Evolutionary conservation across 1,140 invertebrate species (phyloP).

Genomic region (Xylocopa sonorina): DNA sequence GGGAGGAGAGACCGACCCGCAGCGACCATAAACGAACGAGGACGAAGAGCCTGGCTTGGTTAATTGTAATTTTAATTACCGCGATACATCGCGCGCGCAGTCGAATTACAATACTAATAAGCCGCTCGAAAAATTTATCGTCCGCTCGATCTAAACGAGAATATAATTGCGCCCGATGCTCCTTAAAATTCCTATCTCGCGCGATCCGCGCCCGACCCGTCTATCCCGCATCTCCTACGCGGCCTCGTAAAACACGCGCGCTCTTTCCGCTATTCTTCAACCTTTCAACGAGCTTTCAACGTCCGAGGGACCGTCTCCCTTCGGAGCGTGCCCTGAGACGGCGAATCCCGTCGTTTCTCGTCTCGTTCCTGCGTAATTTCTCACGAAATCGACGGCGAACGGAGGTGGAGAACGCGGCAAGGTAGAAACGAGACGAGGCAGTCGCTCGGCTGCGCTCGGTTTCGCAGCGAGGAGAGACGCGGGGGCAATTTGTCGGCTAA

Average conservation of each 20-base stretch:
- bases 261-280: not conserved
- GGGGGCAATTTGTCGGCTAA: slow-evolving; percentile 58
- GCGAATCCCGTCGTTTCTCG: not conserved
- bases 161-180: slow-evolving; percentile 15
- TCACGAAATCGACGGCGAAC: slow-evolving; percentile 6
- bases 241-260: not conserved
- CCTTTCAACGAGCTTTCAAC: slow-evolving; percentile 18
- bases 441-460: too few species aligned
- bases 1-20: too few species aligned
- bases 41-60: not conserved
- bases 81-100: not conserved
- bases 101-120: slow-evolving; percentile 23
- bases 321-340: not conserved
- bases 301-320: not conserved
- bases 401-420: not conserved
- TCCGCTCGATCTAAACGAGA: not conserved
- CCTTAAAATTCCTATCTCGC: not conserved
- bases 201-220: not conserved
- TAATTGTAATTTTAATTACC: slow-evolving; percentile 24
- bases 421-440: not conserved
- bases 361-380: slow-evolving; percentile 6
- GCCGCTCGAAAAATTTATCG: not conserved
- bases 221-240: not conserved
- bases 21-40: not conserved
- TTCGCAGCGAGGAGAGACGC: slow-evolving; percentile 16